phyloP scores from a whole-genome alignment of 1,140 invertebrate species.

The Drosophila eugracilis region DNA sequence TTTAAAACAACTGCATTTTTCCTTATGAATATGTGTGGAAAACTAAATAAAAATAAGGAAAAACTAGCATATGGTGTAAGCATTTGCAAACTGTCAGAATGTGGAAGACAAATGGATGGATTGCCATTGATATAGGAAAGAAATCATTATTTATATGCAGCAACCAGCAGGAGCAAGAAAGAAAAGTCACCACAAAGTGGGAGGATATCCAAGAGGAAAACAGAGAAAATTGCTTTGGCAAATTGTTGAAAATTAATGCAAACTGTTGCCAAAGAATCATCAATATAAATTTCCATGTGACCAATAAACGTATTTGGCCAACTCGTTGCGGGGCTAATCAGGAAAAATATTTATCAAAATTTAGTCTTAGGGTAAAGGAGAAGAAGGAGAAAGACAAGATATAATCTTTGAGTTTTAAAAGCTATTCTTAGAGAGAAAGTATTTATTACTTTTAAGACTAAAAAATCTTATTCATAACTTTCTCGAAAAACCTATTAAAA shows the following conservation, averaged over 20 bases:
- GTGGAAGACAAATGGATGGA: slow-evolving; percentile 25
- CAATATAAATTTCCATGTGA: slow-evolving; percentile 72
- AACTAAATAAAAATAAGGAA: neutral
- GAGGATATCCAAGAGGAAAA: neutral
- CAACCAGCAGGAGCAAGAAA: slow-evolving; percentile 3
- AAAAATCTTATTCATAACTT: too few relatives aligned
- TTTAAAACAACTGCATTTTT: neutral
- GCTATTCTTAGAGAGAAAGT: neutral
- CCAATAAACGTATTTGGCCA: slow-evolving; percentile 48
- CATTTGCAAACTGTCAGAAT: slow-evolving; percentile 10
- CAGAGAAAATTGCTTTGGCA: slow-evolving; percentile 14
- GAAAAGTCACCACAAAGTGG: neutral
- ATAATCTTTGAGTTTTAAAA: neutral
- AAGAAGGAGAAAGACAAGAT: neutral
- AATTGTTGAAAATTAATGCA: slow-evolving; percentile 57
- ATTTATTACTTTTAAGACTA: too few relatives aligned
- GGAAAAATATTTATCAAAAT: slow-evolving; percentile 46
- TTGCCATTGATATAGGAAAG: slow-evolving; percentile 51
- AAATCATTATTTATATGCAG: slow-evolving; percentile 68
- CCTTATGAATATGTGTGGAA: neutral
- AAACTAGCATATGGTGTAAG: slow-evolving; percentile 7
- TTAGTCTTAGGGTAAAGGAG: neutral
- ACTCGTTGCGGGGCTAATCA: slow-evolving; percentile 20
- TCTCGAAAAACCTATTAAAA: too few relatives aligned
- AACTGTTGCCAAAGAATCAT: slow-evolving; percentile 62